Evolutionary conservation across 1,140 invertebrate genomes (phyloP).

Genomic region (Tenebrio molitor): DNA sequence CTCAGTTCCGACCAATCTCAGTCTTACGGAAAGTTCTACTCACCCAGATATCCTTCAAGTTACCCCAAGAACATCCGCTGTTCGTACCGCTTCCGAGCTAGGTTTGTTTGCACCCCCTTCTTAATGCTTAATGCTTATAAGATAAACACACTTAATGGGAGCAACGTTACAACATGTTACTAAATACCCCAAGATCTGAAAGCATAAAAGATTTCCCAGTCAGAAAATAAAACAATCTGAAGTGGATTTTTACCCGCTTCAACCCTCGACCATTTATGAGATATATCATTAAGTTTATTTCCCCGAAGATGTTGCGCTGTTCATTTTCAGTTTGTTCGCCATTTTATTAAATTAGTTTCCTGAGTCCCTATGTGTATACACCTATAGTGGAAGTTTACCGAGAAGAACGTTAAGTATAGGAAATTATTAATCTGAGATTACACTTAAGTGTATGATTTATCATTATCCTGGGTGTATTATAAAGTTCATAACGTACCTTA

Average conservation of each 20-base stretch:
- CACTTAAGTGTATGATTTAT: conserved; percentile 55
- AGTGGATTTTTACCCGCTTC: neutral
- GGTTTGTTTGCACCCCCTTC: conserved; percentile 68
- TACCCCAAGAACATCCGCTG: conserved; percentile 86
- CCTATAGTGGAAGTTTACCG: conserved; percentile 3
- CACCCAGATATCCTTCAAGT: conserved; percentile 85
- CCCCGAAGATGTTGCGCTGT: conserved; percentile 23
- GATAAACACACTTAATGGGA: conserved; percentile 2
- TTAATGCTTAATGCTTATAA: neutral
- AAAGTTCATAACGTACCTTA: conserved; percentile 50
- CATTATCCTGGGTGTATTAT: conserved; percentile 54
- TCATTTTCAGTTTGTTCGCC: conserved; percentile 27
- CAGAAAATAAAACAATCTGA: neutral
- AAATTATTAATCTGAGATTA: conserved; percentile 54
- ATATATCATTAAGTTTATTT: conserved; percentile 29
- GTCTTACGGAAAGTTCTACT: conserved; percentile 82
- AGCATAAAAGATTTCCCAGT: neutral
- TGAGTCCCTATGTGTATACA: neutral
- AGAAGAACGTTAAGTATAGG: conserved; percentile 22
- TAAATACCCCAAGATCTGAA: neutral
- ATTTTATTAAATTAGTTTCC: conserved; percentile 28
- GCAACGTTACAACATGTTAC: neutral
- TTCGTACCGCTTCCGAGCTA: conserved; percentile 83
- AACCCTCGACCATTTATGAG: conserved; percentile 3
- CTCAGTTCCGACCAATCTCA: conserved; percentile 75